phyloP scores from a whole-genome alignment of 2,113 vertebrate species.

The Hiodon tergisus region DNA sequence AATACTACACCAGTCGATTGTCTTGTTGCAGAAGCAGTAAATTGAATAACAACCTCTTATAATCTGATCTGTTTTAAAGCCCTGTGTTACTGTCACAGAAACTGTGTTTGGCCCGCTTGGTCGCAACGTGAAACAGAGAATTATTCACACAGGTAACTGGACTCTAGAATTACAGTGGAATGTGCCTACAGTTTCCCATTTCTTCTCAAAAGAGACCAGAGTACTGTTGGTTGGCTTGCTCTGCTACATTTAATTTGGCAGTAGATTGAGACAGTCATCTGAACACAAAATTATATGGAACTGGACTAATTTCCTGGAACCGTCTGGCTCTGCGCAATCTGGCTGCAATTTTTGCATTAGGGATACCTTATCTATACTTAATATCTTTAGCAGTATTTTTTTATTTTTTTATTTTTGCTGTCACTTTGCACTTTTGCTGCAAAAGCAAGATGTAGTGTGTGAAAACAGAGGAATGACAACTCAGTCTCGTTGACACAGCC shows the following conservation, averaged over 20 bases:
- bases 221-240: no score
- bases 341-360: no score
- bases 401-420: no score
- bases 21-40: constrained; percentile 26
- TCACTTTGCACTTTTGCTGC: no score
- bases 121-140: neutral
- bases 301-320: constrained; percentile 3
- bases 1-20: constrained; percentile 31
- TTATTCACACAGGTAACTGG: neutral
- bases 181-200: neutral
- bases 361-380: no score
- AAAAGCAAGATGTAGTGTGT: neutral
- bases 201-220: neutral
- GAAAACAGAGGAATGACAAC: neutral
- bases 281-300: neutral
- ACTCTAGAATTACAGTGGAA: neutral
- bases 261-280: neutral
- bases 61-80: constrained; percentile 31
- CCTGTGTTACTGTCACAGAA: neutral
- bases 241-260: neutral
- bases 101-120: neutral
- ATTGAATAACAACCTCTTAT: constrained; percentile 30
- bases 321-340: neutral
- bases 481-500: neutral
- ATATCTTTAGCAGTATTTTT: no score